Base-by-base conservation (phyloP, 1,140 invertebrate species). In the Ostrea denselamellosa region DNA sequence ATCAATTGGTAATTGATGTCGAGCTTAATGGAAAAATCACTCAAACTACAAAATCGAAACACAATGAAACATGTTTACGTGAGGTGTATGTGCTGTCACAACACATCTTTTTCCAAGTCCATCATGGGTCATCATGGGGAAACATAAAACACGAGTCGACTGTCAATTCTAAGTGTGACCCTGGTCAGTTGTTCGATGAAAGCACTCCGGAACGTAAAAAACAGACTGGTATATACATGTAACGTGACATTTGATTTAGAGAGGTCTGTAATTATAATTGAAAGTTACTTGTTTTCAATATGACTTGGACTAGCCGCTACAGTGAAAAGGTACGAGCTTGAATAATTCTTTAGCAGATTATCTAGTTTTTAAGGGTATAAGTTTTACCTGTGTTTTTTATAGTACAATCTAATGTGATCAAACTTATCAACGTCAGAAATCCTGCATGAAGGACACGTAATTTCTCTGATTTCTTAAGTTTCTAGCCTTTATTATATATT, bases 241-340 rank as follows among this genome's bases (percentile, higher is more conserved):
- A 58, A 58, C 68, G 9, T 9, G 68, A 12, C 28, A 2, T 71
- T 71, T 34, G 28, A 28, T 71, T 8, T 28, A 34, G 68, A 9
- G 22, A n/a, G 5, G 14, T 28, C 7, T 28, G 8, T 34, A 12
- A 3, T 71, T 25, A 1, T 34, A 25, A 71, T 71, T 71, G 68
- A 71, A 12, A 71, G 25, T 83, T 83, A 44, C 17, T 53, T 83
- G 44, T 53, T 83, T 53, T 19, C 22, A 83, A 10, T 14, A 53
- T 54, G 53, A 83, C 82, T 52, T 83, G 82, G 82, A 83, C 82
- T 52, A 83, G 82, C 44, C 82, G 82, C 19, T 83, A 83, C 51
- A 83, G 82, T 25, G 82, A 83, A 52, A 83, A 83, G 82, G 82
- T 83, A 54, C n/a, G n/a, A n/a, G n/a, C n/a, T n/a, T n/a, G n/a